Evolutionary conservation across 1,140 invertebrate genomes (phyloP), one percentile per base, ranked within the genome.

Genomic region (Ooceraea biroi): DNA sequence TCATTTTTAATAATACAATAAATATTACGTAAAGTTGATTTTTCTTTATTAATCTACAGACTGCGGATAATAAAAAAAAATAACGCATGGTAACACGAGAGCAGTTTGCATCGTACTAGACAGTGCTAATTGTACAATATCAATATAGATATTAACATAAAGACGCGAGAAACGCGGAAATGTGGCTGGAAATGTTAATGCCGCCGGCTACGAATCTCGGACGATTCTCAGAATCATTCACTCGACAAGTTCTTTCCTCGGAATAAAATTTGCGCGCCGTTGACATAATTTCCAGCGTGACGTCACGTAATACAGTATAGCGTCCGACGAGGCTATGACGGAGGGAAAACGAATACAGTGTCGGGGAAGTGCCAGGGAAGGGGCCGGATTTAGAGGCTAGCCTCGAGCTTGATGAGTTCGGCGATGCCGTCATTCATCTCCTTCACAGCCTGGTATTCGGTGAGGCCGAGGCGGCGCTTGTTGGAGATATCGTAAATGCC

Each of bases 401-500:
- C 97, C 94, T 98, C 98, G 89, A 98, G 96, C 94, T 98, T 98
- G 95, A 98, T 98, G 92, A 98, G 96, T 94, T 98, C 97, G 82
- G 96, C 95, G 91, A 98, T 98, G 85, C 98, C 98, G 91, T 98
- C 97, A 95, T 98, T 96, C 97, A 98, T 98, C 94, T 98, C 97
- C 95, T 98, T 98, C 92, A 98, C 97, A 90, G 97, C 97, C 73
- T 98, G 96, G 95, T 96, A 98, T 94, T 98, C 97, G 92, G 97
- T 98, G 86, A 98, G 96, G 71, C 97, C 97, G 95, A 98, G 97
- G 93, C 97, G 97, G 89, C 97, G 95, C 95, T 98, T 98, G 95
- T 98, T 98, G 93, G 97, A 98, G 94, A 98, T 98, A 94, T 99
- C 98, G 94, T 99, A 99, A 89, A 99, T 96, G 72, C 98, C 98